Evolutionary conservation across 92 coral and sea anemone species (phyloP), one percentile per base, ranked within the genome.

Genomic region (Epizoanthus rinbou): DNA sequence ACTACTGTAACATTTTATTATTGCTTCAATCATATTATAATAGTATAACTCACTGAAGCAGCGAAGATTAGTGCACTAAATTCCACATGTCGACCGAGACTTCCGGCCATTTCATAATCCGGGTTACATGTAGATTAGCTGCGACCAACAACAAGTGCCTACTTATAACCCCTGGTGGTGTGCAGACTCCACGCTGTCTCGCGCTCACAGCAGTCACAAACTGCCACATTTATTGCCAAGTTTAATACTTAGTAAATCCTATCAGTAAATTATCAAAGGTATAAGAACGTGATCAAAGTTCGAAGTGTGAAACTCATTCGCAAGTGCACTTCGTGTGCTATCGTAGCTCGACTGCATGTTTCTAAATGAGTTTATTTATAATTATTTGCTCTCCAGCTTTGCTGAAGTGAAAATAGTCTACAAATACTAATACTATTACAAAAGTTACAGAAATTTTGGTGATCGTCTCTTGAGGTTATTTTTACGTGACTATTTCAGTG

Each of bases 401-500:
- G 57, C 24, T 76, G 52, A 62, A 76, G 33, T 58, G 69, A 62
- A 76, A 39, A 41, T 43, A 57, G 63, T 54, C 35, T 19, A 68
- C 60, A 57, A 19, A 78, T 23, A 47, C 54, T 47, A 47, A 78
- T 11, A 68, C 60, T 57, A n/a, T 59, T 23, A 47, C 54, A 5
- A 47, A 78, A 9, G 31, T 62, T 60, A n/a, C 70, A 78, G 59
- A 59, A 71, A 19, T 47, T 62, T 39, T 43, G 82, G 82, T 57
- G 82, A 59, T 78, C 64, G 58, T 22, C 41, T 41, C 71, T 62
- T 43, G 7, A 78, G 43, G 57, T 56, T 78, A 60, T 78, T 78
- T 59, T 78, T 78, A 78, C 82, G 82, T 78, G 82, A 78, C 82
- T 78, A 47, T 11, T 37, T 47, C 3, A 43, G 64, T 60, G 82